Conservation (phyloP, 2,113 vertebrate genomes). For the Passer domesticus region DNA sequence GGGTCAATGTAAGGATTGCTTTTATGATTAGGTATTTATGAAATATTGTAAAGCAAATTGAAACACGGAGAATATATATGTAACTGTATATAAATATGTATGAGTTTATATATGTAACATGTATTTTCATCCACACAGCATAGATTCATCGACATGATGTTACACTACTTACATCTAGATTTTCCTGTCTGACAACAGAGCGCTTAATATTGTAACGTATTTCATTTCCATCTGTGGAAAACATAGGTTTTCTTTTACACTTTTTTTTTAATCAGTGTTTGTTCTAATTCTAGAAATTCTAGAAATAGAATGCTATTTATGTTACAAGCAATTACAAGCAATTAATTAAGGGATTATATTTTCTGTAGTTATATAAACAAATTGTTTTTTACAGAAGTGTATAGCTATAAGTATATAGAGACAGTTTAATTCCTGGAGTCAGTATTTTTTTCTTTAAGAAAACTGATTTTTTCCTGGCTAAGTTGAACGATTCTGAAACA, state of each 20-base stretch:
- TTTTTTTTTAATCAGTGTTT: neutral
- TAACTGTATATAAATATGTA: neutral
- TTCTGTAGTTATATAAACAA: neutral
- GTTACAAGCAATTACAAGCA: accelerated
- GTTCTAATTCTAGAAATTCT: neutral
- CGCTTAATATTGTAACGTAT: neutral
- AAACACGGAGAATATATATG: neutral
- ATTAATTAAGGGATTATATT: neutral
- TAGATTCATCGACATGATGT: accelerated
- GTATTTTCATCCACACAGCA: neutral
- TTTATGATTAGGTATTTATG: neutral
- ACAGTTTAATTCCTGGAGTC: neutral
- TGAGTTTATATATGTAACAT: neutral
- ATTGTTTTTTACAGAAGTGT: accelerated
- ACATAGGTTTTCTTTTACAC: neutral
- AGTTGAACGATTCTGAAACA: neutral
- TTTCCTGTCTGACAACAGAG: neutral
- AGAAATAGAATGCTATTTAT: neutral
- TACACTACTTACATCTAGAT: neutral
- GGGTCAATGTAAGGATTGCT: accelerated
- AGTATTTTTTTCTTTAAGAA: neutral
- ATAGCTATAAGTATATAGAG: neutral
- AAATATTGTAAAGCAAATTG: neutral
- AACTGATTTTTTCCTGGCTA: neutral
- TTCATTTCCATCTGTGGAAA: neutral